phyloP scores from a whole-genome alignment of 35 echinoderm and acorn worm species.

The Heliocidaris erythrogramma region DNA sequence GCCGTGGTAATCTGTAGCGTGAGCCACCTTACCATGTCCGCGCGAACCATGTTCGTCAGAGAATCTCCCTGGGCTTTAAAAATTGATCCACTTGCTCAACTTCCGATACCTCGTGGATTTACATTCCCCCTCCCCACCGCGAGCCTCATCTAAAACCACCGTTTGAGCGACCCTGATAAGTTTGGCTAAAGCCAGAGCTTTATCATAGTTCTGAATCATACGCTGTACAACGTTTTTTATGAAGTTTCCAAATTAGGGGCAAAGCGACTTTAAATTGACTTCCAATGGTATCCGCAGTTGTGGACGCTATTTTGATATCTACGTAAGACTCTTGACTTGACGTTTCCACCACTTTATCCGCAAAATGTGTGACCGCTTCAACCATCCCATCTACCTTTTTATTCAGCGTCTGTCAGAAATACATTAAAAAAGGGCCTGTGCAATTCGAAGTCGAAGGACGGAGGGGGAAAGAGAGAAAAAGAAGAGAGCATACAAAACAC shows the following conservation, averaged over 20 bases:
- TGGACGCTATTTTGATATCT: constrained; percentile 24
- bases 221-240: background rate
- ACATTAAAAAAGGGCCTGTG: background rate
- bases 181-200: background rate
- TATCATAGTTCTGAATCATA: background rate
- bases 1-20: background rate
- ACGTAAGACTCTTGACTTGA: constrained; percentile 25
- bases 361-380: constrained; percentile 35
- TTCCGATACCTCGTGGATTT: constrained; percentile 33
- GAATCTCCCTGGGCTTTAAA: constrained; percentile 12
- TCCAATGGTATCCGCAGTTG: background rate
- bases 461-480: background rate
- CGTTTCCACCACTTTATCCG: constrained; percentile 18
- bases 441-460: constrained; percentile 21
- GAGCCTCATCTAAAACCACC: background rate
- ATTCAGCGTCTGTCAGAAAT: constrained; percentile 30
- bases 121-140: background rate
- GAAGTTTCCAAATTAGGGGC: background rate
- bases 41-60: background rate
- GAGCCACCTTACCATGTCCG: constrained; percentile 21
- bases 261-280: background rate
- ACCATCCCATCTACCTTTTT: constrained; percentile 24
- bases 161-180: constrained; percentile 15
- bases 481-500: constrained; percentile 41
- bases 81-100: constrained; percentile 40